Base-by-base conservation (phyloP, 2,797 vertebrate genomes). In the Sebastes steindachneri region DNA sequence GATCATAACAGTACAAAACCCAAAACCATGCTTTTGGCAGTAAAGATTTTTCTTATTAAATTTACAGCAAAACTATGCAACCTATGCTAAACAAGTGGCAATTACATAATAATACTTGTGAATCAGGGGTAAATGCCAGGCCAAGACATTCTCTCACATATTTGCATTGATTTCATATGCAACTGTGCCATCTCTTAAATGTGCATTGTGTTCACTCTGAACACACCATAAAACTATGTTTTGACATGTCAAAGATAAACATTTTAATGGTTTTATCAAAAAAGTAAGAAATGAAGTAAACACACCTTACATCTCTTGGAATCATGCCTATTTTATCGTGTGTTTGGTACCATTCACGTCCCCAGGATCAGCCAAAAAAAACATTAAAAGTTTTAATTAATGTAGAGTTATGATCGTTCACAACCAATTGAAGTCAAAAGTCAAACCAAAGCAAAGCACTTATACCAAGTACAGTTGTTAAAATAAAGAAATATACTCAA, bases 221-320 rank as follows among this genome's bases (percentile, higher is more conserved):
- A 45, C 41, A 45, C 41, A 45, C 41, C 41, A 7, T 45, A 45
- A 17, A 0, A 45, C 41, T 45, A 45, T 0, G 0, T 45, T 55
- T 55, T 6, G 54, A 55, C 54, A 55, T 25, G 54, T 55, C 54
- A 23, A 2, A 25, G 54, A 53, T 53, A 21, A 26, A 19, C 6
- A 58, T 10, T 37, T 35, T 0, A 35, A 37, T 1, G 21, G 8
- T 35, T 51, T 68, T 5, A 29, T 29, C 37, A 31, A 66, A 11
- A 64, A 26, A 26, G 3, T 10, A 31, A 29, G 1, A 31, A 29
- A 11, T 9, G 31, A 31, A 31, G 31, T 31, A n/a, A 31, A 21
- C 53, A 28, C 25, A 29, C n/a, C 0, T 1, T 57, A 26, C 4
- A 12, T 37, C 31, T 26, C 21, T 9, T 11, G 21, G 51, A 57